A percentile compares a stretch with the other conserved stretches of the same genome.
These are phyloP conservation scores for Epizoanthus ramosus DNA, from an alignment of 92 coral and sea anemone species.

Conservation along the genomic window DNA sequence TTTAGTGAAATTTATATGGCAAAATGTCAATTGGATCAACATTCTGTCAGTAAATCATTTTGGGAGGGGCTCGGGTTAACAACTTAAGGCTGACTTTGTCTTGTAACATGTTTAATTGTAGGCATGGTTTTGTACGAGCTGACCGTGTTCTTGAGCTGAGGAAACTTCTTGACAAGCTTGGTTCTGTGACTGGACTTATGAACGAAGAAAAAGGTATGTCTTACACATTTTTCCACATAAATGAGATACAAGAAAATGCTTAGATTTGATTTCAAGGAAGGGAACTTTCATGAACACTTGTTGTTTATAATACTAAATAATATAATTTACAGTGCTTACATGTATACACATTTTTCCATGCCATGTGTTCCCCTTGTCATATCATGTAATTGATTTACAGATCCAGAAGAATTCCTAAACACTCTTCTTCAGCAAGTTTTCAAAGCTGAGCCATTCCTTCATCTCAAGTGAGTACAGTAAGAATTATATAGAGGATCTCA, in stretches of 20 bases:
- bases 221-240: neutral
- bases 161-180: slow-evolving; percentile 77
- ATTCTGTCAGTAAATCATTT: neutral
- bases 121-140: slow-evolving; percentile 92
- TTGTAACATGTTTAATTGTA: slow-evolving; percentile 21
- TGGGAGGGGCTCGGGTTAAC: no score
- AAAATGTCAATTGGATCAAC: neutral
- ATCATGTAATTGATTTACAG: slow-evolving; percentile 44
- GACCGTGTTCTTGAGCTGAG: slow-evolving; percentile 82
- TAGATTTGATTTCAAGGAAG: neutral
- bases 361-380: no score
- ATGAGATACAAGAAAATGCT: no score
- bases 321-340: no score
- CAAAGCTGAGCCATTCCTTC: slow-evolving; percentile 86
- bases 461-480: slow-evolving; percentile 68
- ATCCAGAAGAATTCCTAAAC: slow-evolving; percentile 93
- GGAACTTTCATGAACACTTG: neutral
- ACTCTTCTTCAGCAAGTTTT: slow-evolving; percentile 94
- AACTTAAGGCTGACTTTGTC: neutral
- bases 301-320: no score
- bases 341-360: no score
- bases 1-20: neutral
- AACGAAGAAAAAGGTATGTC: slow-evolving; percentile 93
- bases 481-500: no score
- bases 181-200: slow-evolving; percentile 86